A percentile compares a stretch with the other conserved stretches of the same genome.
Evolutionary conservation across 2,888 invertebrate species (phyloP).

Genomic region (Aspidapion aeneum): DNA sequence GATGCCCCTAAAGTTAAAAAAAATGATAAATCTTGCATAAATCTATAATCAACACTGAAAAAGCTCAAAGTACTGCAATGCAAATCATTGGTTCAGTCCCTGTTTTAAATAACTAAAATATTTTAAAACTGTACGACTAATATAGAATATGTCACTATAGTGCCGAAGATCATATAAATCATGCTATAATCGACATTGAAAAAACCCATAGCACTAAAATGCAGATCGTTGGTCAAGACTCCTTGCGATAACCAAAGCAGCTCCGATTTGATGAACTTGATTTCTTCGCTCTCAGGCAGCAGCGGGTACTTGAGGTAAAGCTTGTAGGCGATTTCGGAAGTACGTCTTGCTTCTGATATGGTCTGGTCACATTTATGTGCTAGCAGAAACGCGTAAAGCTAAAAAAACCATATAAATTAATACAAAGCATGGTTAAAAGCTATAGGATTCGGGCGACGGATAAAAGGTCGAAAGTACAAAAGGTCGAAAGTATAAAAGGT

Average conservation of each 20-base stretch:
- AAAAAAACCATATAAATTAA: neutral
- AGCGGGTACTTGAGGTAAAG: slow-evolving; percentile 19
- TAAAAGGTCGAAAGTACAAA: too few relatives aligned
- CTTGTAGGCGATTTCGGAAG: slow-evolving; percentile 22
- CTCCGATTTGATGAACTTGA: slow-evolving; percentile 19
- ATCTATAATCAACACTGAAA: slow-evolving; percentile 23
- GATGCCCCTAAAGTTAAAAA: too few relatives aligned
- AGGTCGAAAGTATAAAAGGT: too few relatives aligned
- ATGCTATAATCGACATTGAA: slow-evolving; percentile 23
- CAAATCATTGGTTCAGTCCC: slow-evolving; percentile 18
- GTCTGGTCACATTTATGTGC: slow-evolving; percentile 16
- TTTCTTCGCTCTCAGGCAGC: slow-evolving; percentile 7
- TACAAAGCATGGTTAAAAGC: too few relatives aligned
- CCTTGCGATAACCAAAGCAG: slow-evolving; percentile 24
- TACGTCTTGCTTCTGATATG: slow-evolving; percentile 19
- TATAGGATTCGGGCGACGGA: too few relatives aligned
- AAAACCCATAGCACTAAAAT: slow-evolving; percentile 20
- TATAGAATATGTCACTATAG: slow-evolving; percentile 21
- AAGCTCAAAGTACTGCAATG: slow-evolving; percentile 21
- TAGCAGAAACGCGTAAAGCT: neutral
- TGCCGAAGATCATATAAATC: slow-evolving; percentile 21
- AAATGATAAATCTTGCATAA: too few relatives aligned
- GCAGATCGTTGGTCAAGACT: slow-evolving; percentile 17
- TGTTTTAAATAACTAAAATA: too few relatives aligned
- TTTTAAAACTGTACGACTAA: slow-evolving; percentile 23